Evolutionary conservation across 2,113 vertebrate genomes (phyloP).

Genomic region (Chauna torquata): DNA sequence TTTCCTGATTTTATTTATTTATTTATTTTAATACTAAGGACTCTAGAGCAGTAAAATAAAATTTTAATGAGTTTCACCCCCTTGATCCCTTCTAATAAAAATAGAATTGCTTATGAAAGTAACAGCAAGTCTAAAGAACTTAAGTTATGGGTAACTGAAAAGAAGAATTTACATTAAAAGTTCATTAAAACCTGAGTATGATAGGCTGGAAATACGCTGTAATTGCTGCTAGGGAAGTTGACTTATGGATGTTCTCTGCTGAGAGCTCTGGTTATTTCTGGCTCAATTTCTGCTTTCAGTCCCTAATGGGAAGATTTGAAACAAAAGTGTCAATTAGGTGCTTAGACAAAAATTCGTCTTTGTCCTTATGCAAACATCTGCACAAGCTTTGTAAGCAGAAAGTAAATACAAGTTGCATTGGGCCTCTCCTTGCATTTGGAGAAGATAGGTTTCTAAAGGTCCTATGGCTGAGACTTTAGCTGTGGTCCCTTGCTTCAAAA

Average conservation of each 20-base stretch:
- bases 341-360: not conserved
- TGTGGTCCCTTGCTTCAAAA: not conserved
- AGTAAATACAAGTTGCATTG: not conserved
- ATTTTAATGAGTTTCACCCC: not conserved
- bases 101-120: not conserved
- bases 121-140: not conserved
- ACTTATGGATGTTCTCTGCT: not conserved
- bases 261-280: not conserved
- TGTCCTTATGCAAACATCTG: not conserved
- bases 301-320: not conserved
- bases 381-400: not conserved
- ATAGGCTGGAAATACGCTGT: not conserved
- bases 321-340: not conserved
- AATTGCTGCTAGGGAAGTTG: not conserved
- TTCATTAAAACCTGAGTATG: not conserved
- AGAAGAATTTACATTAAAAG: not conserved
- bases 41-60: not conserved
- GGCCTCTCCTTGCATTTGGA: accelerated
- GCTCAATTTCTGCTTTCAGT: not conserved
- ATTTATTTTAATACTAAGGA: not conserved
- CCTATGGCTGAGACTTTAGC: not conserved
- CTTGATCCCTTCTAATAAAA: not conserved
- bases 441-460: not conserved
- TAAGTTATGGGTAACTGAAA: not conserved
- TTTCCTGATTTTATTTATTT: not conserved